Percentiles rank a stretch among this genome's conserved stretches.
Conservation (phyloP, 2,113 vertebrate genomes). For the Hiodon tergisus region DNA sequence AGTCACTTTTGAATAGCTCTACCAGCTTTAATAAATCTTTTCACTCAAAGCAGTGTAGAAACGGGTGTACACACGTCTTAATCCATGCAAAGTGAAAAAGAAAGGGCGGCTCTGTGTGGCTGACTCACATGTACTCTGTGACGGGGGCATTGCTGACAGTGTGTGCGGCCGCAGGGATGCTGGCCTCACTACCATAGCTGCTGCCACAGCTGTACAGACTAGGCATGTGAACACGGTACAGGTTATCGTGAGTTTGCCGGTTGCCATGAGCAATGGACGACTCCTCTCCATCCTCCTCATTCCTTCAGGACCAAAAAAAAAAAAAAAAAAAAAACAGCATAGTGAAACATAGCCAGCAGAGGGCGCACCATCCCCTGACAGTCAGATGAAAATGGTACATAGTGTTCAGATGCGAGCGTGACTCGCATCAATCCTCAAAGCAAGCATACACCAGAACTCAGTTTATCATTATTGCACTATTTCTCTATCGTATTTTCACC, state of each 20-base stretch:
- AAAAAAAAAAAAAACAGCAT: constrained; percentile 16
- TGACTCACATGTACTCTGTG: constrained; percentile 95
- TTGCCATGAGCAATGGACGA: constrained; percentile 78
- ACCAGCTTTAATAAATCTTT: no score
- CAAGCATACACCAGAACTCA: neutral
- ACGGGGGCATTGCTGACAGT: constrained; percentile 97
- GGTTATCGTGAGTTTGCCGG: constrained; percentile 84
- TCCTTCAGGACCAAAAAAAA: constrained; percentile 55
- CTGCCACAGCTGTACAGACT: constrained; percentile 97
- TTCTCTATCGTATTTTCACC: constrained; percentile 1
- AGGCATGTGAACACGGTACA: constrained; percentile 98
- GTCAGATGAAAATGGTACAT: neutral
- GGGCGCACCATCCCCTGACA: neutral
- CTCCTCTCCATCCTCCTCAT: constrained; percentile 79
- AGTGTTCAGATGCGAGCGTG: neutral
- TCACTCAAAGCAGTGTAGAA: neutral
- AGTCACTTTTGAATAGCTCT: neutral
- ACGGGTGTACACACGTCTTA: neutral
- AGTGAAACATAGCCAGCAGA: constrained; percentile 14
- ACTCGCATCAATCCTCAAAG: neutral
- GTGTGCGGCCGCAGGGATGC: constrained; percentile 91
- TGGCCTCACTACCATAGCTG: constrained; percentile 97
- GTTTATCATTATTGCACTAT: neutral
- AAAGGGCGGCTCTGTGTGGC: neutral
- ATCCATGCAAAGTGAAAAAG: constrained; percentile 12